Base-by-base conservation (phyloP, 2,113 vertebrate genomes). In the Melanostigma gelatinosum region DNA sequence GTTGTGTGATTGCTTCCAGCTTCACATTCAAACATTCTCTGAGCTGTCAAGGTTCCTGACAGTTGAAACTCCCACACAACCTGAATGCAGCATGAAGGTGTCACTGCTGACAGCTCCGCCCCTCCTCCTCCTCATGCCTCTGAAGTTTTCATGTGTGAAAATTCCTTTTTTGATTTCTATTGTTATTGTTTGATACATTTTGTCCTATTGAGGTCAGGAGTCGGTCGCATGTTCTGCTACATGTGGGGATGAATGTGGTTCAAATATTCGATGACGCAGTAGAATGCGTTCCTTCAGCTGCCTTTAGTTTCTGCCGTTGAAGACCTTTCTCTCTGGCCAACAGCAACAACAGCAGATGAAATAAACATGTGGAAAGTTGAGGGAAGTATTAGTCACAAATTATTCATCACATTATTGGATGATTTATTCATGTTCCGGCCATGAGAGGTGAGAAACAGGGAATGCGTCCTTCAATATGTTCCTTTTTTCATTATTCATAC, bases 381-480 rank as follows among this genome's bases (percentile, higher is more conserved):
- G 54, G 58, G 58, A n/a, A 1, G 29, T 55, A 78, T 72, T 83
- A 73, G 77, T 61, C 2, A 8, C 68, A 86, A 91, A 91, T 88
- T 78, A 90, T 93, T 90, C 72, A 90, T 88, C 77, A 75, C 46
- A 84, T 91, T 85, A 87, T 79, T 13, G 29, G 64, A 91, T 90
- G 42, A 77, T 78, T 92, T 85, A 93, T 90, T 88, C 24, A 90
- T 88, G 74, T 1, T 34, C 1, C 1, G 32, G 42, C 27, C 16
- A 1, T 66, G 52, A 2, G 12, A 61, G 32, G 57, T 18, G 8
- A 36, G 12, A 70, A 54, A 69, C 32, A 9, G 13, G 29, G 16
- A 13, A 24, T 0, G 15, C 0, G 29, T 27, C 60, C 60, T 76
- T 69, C 24, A 65, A 1, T 27, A n/a, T 82, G 66, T 64, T 72